phyloP scores from a whole-genome alignment of 2,797 vertebrate genomes.

The Corythornis leucogaster region DNA sequence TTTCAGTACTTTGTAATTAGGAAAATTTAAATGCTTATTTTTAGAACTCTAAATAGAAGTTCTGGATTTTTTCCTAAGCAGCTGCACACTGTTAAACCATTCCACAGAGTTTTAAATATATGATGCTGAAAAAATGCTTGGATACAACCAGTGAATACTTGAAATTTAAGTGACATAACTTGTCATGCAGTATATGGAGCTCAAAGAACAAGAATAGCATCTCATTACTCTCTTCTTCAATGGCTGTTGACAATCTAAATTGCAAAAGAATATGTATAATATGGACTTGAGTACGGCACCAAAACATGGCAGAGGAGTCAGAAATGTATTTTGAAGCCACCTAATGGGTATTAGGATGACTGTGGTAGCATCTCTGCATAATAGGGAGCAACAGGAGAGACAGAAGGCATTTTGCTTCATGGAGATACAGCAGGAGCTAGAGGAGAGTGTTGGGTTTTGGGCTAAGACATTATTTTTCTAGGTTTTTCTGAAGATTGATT shows the following conservation, averaged over 20 bases:
- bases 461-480: background rate
- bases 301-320: background rate
- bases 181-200: constrained; percentile 2
- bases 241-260: background rate
- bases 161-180: constrained; percentile 70
- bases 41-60: constrained; percentile 47
- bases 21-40: constrained; percentile 46
- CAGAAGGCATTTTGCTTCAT: background rate
- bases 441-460: background rate
- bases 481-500: background rate
- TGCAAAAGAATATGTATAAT: background rate
- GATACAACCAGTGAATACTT: constrained; percentile 27
- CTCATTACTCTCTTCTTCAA: constrained; percentile 51
- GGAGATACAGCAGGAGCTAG: background rate
- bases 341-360: background rate
- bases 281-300: background rate
- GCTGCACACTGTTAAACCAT: constrained; percentile 54
- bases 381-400: background rate
- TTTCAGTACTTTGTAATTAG: constrained; percentile 45
- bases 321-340: background rate
- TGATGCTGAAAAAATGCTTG: constrained; percentile 36
- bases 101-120: constrained; percentile 53
- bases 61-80: constrained; percentile 58
- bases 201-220: constrained; percentile 54
- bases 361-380: background rate